Conservation (phyloP, 2,797 vertebrate genomes). For the Gastrophryne carolinensis region DNA sequence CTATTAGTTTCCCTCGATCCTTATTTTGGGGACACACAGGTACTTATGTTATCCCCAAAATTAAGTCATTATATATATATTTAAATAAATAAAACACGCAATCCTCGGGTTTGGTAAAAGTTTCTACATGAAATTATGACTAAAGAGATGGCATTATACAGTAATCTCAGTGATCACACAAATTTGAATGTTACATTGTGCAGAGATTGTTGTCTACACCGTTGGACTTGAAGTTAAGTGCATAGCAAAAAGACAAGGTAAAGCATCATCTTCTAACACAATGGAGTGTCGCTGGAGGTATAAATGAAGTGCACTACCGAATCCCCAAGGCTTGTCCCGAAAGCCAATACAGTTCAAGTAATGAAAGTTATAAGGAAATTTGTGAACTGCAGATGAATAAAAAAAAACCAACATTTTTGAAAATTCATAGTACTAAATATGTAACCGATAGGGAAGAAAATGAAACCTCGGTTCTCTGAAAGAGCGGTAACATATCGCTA, state of each 20-base stretch:
- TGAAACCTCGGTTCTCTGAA: neutral
- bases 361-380: neutral
- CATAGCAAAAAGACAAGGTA: constrained; percentile 63
- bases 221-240: constrained; percentile 65
- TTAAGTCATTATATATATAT: too few species aligned
- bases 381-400: neutral
- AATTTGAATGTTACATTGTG: constrained; percentile 64
- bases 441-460: neutral
- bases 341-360: constrained; percentile 19
- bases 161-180: constrained; percentile 68
- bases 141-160: constrained; percentile 43
- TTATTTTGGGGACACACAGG: too few species aligned
- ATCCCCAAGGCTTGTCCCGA: constrained; percentile 26
- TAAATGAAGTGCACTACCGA: neutral
- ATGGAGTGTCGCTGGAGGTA: constrained; percentile 41
- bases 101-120: constrained; percentile 42
- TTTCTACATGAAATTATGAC: constrained; percentile 54
- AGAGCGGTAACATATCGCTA: neutral
- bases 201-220: constrained; percentile 62
- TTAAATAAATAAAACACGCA: too few species aligned
- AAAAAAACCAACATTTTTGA: neutral
- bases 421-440: neutral
- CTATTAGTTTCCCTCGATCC: too few species aligned
- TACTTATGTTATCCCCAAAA: too few species aligned
- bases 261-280: constrained; percentile 48